Percentiles rank a stretch among this genome's conserved stretches.
Conservation (phyloP, 2,113 vertebrate species). For the Aldabrachelys gigantea region DNA sequence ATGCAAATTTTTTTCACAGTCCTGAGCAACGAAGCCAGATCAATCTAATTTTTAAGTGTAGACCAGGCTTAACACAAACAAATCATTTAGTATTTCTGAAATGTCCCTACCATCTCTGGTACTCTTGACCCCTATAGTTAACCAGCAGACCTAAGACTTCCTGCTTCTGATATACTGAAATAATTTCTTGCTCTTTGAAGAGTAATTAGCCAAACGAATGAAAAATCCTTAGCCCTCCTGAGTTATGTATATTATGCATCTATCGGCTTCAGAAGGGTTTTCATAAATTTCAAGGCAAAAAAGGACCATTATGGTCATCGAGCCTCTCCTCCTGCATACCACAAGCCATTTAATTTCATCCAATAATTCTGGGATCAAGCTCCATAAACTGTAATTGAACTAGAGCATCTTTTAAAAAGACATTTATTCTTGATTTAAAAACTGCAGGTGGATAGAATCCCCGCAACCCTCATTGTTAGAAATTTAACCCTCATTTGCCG, state of each 20-base stretch:
- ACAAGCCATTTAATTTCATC: background rate
- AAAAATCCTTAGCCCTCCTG: background rate
- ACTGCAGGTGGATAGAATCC: background rate
- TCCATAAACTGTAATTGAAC: background rate
- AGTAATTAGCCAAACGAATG: background rate
- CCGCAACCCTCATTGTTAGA: too few species aligned
- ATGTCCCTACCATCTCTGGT: background rate
- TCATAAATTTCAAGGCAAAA: background rate
- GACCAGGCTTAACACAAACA: background rate
- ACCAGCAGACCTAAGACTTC: background rate
- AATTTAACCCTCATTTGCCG: background rate
- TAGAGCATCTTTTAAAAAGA: background rate
- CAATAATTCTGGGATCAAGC: background rate
- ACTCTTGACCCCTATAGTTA: background rate
- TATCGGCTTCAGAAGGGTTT: background rate
- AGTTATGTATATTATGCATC: background rate
- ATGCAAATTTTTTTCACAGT: too few species aligned
- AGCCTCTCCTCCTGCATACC: rapidly evolving
- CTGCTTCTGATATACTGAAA: background rate
- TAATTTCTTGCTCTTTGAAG: background rate
- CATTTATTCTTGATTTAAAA: background rate
- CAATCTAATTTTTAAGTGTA: too few species aligned
- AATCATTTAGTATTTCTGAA: background rate
- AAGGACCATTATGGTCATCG: rapidly evolving
- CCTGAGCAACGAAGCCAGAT: too few species aligned